These are phyloP conservation scores for Mus caroli DNA, from an alignment of 2,797 vertebrate species.

Conservation along the genomic window DNA sequence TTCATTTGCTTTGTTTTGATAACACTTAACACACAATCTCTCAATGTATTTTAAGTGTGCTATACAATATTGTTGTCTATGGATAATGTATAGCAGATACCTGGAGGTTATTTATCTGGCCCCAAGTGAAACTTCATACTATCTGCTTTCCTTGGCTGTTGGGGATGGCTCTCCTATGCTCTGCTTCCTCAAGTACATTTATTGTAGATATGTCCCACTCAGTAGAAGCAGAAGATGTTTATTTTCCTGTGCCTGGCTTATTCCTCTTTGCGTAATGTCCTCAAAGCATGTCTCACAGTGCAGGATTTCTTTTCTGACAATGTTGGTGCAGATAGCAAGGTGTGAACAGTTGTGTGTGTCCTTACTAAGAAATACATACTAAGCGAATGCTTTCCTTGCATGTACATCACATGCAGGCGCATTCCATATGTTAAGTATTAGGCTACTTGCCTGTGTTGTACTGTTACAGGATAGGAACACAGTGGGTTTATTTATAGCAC, in stretches of 20 bases:
- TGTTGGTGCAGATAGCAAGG: neutral
- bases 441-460: neutral
- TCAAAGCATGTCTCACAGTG: neutral
- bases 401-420: neutral
- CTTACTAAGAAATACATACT: neutral
- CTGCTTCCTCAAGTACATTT: neutral
- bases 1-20: constrained; percentile 20
- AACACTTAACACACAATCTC: neutral
- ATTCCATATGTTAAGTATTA: neutral
- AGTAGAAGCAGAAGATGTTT: neutral
- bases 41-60: neutral
- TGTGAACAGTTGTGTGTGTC: neutral
- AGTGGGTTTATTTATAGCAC: neutral
- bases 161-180: neutral
- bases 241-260: neutral
- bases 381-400: neutral
- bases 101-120: neutral
- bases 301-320: neutral
- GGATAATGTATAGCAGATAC: neutral
- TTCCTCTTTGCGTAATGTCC: neutral
- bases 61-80: neutral
- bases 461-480: neutral
- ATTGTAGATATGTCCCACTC: neutral
- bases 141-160: neutral
- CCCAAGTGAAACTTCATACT: neutral